phyloP scores from a whole-genome alignment of 1,140 invertebrate species.

The Trissolcus basalis region DNA sequence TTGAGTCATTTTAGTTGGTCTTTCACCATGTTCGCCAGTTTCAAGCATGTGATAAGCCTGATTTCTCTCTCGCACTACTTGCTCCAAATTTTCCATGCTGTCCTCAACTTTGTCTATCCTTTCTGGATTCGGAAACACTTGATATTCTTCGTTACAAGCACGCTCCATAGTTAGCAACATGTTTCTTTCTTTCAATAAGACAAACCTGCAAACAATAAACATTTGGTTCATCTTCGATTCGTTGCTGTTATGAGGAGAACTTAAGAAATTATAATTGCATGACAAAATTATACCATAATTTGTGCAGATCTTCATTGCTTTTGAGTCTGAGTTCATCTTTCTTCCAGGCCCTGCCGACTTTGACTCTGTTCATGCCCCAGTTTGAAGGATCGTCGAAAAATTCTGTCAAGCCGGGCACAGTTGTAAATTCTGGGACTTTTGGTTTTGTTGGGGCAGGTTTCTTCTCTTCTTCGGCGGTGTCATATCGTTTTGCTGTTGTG shows the following conservation, averaged over 20 bases:
- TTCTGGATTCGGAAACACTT: conserved; percentile 95
- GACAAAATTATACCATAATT: conserved; percentile 87
- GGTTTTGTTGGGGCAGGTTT: not conserved
- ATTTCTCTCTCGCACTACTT: conserved; percentile 94
- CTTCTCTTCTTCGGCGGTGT: not conserved
- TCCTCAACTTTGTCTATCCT: conserved; percentile 95
- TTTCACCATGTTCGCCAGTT: conserved; percentile 89
- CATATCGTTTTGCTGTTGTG: conserved; percentile 5
- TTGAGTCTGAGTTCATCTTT: conserved; percentile 95
- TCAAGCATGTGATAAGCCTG: conserved; percentile 92
- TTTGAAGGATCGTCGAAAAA: conserved; percentile 95
- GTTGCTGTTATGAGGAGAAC: conserved; percentile 19
- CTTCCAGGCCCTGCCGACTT: conserved; percentile 92
- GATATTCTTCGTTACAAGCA: conserved; percentile 81
- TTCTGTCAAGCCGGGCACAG: conserved; percentile 82
- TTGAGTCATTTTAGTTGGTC: conserved; percentile 78
- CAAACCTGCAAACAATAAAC: conserved; percentile 80
- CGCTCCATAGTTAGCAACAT: conserved; percentile 98
- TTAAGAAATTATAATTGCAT: conserved; percentile 7
- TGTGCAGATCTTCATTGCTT: conserved; percentile 97
- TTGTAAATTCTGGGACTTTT: conserved; percentile 33
- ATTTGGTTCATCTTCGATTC: not conserved
- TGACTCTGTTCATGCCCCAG: conserved; percentile 87
- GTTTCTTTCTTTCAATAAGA: conserved; percentile 96
- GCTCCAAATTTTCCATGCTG: conserved; percentile 96